Evolutionary conservation across 37 sponge, comb jelly and placozoan genomes (phyloP).

Genomic region (Amphimedon queenslandica): DNA sequence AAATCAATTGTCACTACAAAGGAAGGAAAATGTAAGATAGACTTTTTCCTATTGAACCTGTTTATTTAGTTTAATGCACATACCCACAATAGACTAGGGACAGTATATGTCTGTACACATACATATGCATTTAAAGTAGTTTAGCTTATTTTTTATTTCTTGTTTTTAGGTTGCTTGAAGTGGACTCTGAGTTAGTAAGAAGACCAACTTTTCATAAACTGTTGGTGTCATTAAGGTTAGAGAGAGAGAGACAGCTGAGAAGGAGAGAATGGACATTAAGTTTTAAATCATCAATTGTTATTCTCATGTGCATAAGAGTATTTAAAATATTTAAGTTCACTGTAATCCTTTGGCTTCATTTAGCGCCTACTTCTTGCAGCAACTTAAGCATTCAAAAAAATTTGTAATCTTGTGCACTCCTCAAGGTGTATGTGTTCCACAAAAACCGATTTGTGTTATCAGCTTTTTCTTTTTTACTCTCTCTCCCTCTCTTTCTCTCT

Average conservation of each 20-base stretch:
- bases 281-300: too few relatives aligned
- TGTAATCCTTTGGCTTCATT: too few relatives aligned
- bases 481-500: not conserved
- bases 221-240: conserved; percentile 16
- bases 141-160: not conserved
- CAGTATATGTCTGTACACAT: not conserved
- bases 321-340: too few relatives aligned
- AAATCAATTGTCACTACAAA: not conserved
- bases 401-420: too few relatives aligned
- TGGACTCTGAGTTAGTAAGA: conserved; percentile 21
- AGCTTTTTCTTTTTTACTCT: too few relatives aligned
- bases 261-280: too few relatives aligned
- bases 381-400: too few relatives aligned
- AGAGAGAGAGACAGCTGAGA: conserved; percentile 3
- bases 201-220: conserved; percentile 23
- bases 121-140: not conserved
- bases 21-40: conserved; percentile 10
- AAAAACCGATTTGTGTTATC: too few relatives aligned
- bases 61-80: not conserved
- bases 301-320: too few relatives aligned
- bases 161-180: conserved; percentile 10
- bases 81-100: not conserved
- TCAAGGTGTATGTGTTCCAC: too few relatives aligned
- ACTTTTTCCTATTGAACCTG: not conserved
- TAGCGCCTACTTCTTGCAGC: too few relatives aligned